Conservation (phyloP, 92 coral and sea anemone species). For the Phymanthus crucifer region DNA sequence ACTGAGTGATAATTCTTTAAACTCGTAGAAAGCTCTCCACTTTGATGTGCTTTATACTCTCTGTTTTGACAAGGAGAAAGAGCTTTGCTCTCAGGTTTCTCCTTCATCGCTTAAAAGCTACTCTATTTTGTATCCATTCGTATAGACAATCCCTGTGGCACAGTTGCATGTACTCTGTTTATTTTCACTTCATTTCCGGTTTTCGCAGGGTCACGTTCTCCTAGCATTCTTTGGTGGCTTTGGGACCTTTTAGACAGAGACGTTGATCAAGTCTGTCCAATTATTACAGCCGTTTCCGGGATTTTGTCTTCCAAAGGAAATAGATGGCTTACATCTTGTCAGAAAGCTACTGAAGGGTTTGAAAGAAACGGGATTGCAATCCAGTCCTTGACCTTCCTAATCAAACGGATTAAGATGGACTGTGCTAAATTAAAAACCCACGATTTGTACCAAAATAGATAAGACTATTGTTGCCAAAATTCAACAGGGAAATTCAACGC, state of each 20-base stretch:
- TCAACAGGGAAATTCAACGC: constrained; percentile 1
- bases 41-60: constrained; percentile 16
- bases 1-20: constrained; percentile 43
- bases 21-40: constrained; percentile 37
- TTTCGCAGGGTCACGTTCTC: constrained; percentile 26
- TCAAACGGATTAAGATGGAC: constrained; percentile 24
- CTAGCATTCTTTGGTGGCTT: constrained; percentile 22
- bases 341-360: constrained; percentile 11
- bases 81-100: constrained; percentile 7
- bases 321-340: constrained; percentile 44
- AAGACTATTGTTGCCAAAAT: constrained; percentile 6
- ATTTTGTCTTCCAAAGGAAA: constrained; percentile 52
- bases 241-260: constrained; percentile 23
- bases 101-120: not conserved
- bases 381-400: constrained; percentile 23
- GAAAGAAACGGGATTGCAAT: constrained; percentile 7
- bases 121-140: constrained; percentile 10
- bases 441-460: constrained; percentile 26
- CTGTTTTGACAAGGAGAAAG: constrained; percentile 28
- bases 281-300: constrained; percentile 45
- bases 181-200: constrained; percentile 32
- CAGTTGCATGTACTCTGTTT: constrained; percentile 10
- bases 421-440: constrained; percentile 18
- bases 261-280: constrained; percentile 30
- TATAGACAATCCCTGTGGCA: constrained; percentile 4